Conservation (phyloP, 2,113 vertebrate species). For the Phycodurus eques region DNA sequence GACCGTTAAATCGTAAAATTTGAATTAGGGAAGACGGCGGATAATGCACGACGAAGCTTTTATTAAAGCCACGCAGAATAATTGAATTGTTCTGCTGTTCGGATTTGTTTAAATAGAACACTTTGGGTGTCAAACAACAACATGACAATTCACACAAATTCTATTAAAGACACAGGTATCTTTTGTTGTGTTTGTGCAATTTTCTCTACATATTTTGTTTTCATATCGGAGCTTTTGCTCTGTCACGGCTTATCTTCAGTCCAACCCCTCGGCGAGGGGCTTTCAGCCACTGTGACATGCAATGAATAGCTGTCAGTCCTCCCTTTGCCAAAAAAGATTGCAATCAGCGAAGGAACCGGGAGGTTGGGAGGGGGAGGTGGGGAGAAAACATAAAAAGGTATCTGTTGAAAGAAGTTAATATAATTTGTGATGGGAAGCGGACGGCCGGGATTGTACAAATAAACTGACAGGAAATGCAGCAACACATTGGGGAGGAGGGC, state of each 20-base stretch:
- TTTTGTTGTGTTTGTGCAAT: slow-evolving; percentile 83
- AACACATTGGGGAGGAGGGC: slow-evolving; percentile 38
- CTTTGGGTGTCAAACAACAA: slow-evolving; percentile 88
- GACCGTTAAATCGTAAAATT: slow-evolving; percentile 77
- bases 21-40: slow-evolving; percentile 65
- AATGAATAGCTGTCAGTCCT: slow-evolving; percentile 76
- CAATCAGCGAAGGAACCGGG: slow-evolving; percentile 37
- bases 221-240: slow-evolving; percentile 70
- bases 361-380: background rate
- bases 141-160: slow-evolving; percentile 91
- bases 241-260: slow-evolving; percentile 80
- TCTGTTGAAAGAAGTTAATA: slow-evolving; percentile 41
- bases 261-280: slow-evolving; percentile 60
- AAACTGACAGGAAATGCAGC: slow-evolving; percentile 40
- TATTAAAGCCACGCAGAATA: slow-evolving; percentile 93
- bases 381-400: slow-evolving; percentile 15
- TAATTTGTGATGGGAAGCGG: slow-evolving; percentile 37
- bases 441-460: slow-evolving; percentile 25
- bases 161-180: slow-evolving; percentile 89
- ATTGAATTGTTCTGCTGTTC: slow-evolving; percentile 95
- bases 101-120: slow-evolving; percentile 87
- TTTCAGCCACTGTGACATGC: slow-evolving; percentile 70
- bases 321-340: slow-evolving; percentile 67
- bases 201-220: slow-evolving; percentile 21
- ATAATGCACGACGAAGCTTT: slow-evolving; percentile 82